A percentile compares a stretch with the other conserved stretches of the same genome.
Conservation (phyloP, 2,797 vertebrate species). For the Helostoma temminkii region DNA sequence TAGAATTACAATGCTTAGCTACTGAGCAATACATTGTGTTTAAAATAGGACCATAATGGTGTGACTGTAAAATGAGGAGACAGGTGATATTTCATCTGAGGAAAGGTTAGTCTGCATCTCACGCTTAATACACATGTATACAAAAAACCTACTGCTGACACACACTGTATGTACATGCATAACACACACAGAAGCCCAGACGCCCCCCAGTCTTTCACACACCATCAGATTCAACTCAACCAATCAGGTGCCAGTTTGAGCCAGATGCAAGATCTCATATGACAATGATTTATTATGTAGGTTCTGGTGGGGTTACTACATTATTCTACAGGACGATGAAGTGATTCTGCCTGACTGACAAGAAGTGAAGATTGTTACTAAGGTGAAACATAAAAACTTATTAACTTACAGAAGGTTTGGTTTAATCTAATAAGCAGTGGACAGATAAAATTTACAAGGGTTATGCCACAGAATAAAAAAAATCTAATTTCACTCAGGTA, state of each 20-base stretch:
- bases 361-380: slow-evolving; percentile 1
- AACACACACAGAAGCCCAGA: slow-evolving; percentile 41
- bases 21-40: slow-evolving; percentile 23
- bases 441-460: too few species aligned
- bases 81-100: slow-evolving; percentile 61
- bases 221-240: slow-evolving; percentile 16
- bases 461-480: not conserved
- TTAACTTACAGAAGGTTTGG: not conserved
- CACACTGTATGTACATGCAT: slow-evolving; percentile 14
- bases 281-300: slow-evolving; percentile 52
- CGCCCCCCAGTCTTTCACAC: slow-evolving; percentile 46
- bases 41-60: slow-evolving; percentile 48
- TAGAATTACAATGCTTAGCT: slow-evolving; percentile 10
- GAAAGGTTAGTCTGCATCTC: slow-evolving; percentile 53
- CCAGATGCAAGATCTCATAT: slow-evolving; percentile 11
- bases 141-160: not conserved
- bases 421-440: slow-evolving; percentile 11
- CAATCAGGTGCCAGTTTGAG: slow-evolving; percentile 39
- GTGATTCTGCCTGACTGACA: slow-evolving; percentile 16
- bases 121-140: slow-evolving; percentile 24
- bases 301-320: slow-evolving; percentile 11
- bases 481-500: not conserved
- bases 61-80: slow-evolving; percentile 47
- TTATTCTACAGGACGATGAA: slow-evolving; percentile 45
- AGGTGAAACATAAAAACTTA: slow-evolving; percentile 27